Conservation (phyloP, 2,888 invertebrate genomes). For the Lycaena phlaeas region DNA sequence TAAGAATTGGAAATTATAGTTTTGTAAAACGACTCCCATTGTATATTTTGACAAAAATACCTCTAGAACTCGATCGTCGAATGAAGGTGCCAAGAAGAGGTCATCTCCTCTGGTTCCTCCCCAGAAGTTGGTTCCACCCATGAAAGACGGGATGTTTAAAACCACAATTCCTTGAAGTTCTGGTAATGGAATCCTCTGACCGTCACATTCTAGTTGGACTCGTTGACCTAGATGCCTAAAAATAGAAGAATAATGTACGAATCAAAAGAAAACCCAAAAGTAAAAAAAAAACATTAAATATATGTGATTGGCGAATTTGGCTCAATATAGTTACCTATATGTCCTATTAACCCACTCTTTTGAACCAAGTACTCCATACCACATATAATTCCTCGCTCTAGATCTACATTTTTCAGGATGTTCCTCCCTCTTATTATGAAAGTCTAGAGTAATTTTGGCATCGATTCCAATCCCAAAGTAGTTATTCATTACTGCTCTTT, state of each 20-base stretch:
- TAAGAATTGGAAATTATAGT: too few relatives aligned
- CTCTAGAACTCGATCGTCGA: constrained; percentile 96
- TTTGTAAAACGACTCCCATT: too few relatives aligned
- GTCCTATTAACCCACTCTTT: constrained; percentile 90
- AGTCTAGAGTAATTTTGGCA: constrained; percentile 96
- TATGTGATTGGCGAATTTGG: too few relatives aligned
- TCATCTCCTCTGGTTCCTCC: constrained; percentile 94
- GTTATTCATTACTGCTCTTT: constrained; percentile 98
- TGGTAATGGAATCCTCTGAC: constrained; percentile 94
- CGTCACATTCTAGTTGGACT: constrained; percentile 96
- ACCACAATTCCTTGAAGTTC: constrained; percentile 97
- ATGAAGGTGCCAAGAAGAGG: constrained; percentile 92
- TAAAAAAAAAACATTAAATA: too few relatives aligned
- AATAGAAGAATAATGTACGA: constrained; percentile 1
- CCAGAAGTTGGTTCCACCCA: constrained; percentile 99
- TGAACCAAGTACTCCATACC: constrained; percentile 88
- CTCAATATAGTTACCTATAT: too few relatives aligned
- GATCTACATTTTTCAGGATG: constrained; percentile 97
- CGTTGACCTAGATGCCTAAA: constrained; percentile 90
- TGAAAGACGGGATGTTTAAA: constrained; percentile 94
- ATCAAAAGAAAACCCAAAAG: too few relatives aligned
- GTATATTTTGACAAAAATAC: too few relatives aligned
- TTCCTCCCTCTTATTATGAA: constrained; percentile 96
- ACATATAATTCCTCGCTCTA: constrained; percentile 96
- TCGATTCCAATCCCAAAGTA: constrained; percentile 99